Conservation (phyloP, 1,140 invertebrate species). For the Zaprionus taronus region DNA sequence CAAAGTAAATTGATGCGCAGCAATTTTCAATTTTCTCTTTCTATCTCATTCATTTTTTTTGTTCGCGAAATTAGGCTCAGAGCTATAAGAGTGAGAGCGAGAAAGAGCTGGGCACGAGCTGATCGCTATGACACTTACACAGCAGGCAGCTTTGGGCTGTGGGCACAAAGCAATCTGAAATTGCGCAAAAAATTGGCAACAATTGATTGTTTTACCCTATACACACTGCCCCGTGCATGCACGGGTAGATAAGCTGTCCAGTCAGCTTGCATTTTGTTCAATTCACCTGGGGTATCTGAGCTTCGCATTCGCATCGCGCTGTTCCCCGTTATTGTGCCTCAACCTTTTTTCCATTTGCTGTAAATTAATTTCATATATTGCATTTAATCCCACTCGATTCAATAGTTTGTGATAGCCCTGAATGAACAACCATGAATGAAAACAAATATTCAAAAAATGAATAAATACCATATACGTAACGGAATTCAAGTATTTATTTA, state of each 20-base stretch:
- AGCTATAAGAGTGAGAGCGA: too few species aligned
- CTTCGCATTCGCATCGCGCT: not conserved
- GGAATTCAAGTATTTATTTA: constrained; percentile 3
- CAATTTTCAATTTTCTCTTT: constrained; percentile 1
- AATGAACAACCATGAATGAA: too few species aligned
- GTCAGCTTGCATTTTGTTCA: too few species aligned
- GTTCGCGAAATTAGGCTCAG: constrained; percentile 1
- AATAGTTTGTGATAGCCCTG: constrained; percentile 10
- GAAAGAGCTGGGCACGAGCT: not conserved
- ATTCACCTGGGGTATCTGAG: not conserved
- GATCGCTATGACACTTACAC: constrained; percentile 9
- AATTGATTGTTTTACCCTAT: constrained; percentile 2
- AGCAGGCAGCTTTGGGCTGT: constrained; percentile 9
- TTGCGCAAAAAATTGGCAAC: not conserved
- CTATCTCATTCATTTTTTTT: not conserved
- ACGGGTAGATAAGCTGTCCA: not conserved
- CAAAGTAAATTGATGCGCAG: constrained; percentile 30
- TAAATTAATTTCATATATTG: constrained; percentile 10
- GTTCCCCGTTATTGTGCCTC: not conserved
- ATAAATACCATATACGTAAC: not conserved
- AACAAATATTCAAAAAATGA: too few species aligned
- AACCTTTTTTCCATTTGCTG: not conserved
- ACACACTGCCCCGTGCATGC: not conserved
- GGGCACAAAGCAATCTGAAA: not conserved
- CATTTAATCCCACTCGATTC: constrained; percentile 1